Percentiles rank a stretch among this genome's conserved stretches.
Conservation (phyloP, 1,140 invertebrate species). For the Danaus melanippus region DNA sequence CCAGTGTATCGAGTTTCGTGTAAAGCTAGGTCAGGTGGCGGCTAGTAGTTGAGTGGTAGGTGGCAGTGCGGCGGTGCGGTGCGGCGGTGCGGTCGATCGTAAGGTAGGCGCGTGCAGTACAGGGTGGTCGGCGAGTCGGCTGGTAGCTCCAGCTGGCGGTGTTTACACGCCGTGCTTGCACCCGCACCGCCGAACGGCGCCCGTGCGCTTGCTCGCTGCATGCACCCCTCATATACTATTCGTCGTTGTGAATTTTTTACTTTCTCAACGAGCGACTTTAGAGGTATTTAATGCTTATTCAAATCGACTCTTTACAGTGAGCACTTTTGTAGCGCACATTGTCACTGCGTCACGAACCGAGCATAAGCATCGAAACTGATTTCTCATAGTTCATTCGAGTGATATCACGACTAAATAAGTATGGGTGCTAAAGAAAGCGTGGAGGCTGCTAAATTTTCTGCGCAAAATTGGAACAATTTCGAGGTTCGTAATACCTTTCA, state of each 20-base stretch:
- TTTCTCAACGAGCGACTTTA: slow-evolving; percentile 53
- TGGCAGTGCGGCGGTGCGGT: slow-evolving; percentile 14
- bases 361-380: slow-evolving; percentile 57
- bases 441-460: slow-evolving; percentile 80
- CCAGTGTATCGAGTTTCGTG: slow-evolving; percentile 23
- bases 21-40: slow-evolving; percentile 23
- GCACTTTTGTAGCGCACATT: slow-evolving; percentile 59
- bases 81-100: slow-evolving; percentile 28
- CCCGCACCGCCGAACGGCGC: slow-evolving; percentile 22
- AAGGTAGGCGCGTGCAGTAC: slow-evolving; percentile 20
- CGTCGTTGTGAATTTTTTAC: slow-evolving; percentile 62
- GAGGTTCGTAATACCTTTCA: slow-evolving; percentile 76
- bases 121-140: slow-evolving; percentile 21
- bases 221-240: slow-evolving; percentile 59
- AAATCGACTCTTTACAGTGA: slow-evolving; percentile 51
- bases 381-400: slow-evolving; percentile 65
- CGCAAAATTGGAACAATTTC: slow-evolving; percentile 81
- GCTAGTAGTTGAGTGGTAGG: slow-evolving; percentile 16
- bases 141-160: slow-evolving; percentile 49
- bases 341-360: slow-evolving; percentile 54
- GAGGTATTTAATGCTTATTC: slow-evolving; percentile 66
- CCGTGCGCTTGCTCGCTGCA: slow-evolving; percentile 47
- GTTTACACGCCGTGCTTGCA: slow-evolving; percentile 61
- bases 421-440: slow-evolving; percentile 83
- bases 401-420: slow-evolving; percentile 62